Conservation (phyloP, 2,113 vertebrate genomes). For the Cinclus mexicanus region DNA sequence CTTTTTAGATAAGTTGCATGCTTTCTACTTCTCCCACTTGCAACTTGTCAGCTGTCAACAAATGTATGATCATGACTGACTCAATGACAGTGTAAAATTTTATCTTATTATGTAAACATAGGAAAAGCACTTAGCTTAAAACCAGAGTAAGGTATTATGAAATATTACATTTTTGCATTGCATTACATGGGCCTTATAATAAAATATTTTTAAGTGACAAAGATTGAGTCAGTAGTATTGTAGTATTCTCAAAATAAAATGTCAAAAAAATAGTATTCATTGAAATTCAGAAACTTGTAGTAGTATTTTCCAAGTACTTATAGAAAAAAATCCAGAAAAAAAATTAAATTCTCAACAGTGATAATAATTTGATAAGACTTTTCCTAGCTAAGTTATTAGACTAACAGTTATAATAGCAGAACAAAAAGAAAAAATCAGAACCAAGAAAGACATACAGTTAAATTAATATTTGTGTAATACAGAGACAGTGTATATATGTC, state of each 20-base stretch:
- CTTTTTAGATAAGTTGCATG: neutral
- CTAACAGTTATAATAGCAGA: neutral
- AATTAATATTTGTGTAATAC: neutral
- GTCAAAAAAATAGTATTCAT: neutral
- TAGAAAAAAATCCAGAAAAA: neutral
- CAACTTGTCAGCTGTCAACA: neutral
- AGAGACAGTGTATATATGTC: too few species aligned
- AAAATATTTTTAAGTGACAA: neutral
- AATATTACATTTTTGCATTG: neutral
- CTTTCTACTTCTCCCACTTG: neutral
- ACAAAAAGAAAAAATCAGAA: neutral
- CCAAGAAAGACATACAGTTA: neutral
- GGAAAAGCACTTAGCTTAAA: neutral
- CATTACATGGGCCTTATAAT: neutral
- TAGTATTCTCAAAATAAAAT: neutral
- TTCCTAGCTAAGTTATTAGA: neutral
- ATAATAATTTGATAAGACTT: neutral
- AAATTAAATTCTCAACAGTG: neutral
- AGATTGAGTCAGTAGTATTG: neutral
- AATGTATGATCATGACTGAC: accelerated
- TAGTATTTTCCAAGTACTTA: neutral
- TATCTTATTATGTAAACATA: neutral
- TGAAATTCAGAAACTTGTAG: neutral
- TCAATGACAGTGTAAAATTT: neutral
- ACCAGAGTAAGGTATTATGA: neutral